Evolutionary conservation across 2,113 vertebrate species (phyloP).

Genomic region (Lonchura striata): DNA sequence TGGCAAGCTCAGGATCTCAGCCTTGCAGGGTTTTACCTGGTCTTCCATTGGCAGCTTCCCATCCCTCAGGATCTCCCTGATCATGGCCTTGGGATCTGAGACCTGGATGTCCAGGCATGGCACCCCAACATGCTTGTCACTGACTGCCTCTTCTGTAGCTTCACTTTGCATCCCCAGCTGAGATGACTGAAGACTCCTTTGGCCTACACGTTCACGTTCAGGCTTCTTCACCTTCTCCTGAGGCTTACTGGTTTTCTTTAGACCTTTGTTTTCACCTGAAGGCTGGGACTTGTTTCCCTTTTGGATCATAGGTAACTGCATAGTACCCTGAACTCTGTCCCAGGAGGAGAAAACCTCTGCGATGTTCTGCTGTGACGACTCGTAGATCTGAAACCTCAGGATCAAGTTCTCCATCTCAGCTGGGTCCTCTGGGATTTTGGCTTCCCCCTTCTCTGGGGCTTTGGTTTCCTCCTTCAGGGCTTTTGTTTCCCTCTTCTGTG

Average conservation of each 20-base stretch:
- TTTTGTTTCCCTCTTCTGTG: too few relatives aligned
- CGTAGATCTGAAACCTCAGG: slow-evolving; percentile 75
- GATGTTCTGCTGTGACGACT: slow-evolving; percentile 71
- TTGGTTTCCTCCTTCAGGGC: too few relatives aligned
- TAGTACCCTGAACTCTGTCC: slow-evolving; percentile 76
- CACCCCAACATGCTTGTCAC: slow-evolving; percentile 29
- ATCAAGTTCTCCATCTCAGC: slow-evolving; percentile 60
- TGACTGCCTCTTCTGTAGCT: not conserved
- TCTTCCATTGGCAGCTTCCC: slow-evolving; percentile 68
- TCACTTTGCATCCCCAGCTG: not conserved
- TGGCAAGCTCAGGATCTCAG: not conserved
- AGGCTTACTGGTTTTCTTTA: not conserved
- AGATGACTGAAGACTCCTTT: not conserved
- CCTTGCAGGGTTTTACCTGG: slow-evolving; percentile 62
- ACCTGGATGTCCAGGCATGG: slow-evolving; percentile 77
- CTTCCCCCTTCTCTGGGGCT: not conserved
- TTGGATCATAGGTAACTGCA: not conserved
- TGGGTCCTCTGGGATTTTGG: not conserved
- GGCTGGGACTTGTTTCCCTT: not conserved
- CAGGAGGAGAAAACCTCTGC: slow-evolving; percentile 73
- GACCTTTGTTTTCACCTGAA: fast-evolving
- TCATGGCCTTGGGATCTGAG: slow-evolving; percentile 12
- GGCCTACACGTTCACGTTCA: slow-evolving; percentile 32
- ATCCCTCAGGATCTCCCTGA: slow-evolving; percentile 57
- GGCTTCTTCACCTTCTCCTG: slow-evolving; percentile 56